Evolutionary conservation across 2,888 invertebrate species (phyloP), one percentile per base, ranked within the genome.

Genomic region (Polymixis flavicincta): DNA sequence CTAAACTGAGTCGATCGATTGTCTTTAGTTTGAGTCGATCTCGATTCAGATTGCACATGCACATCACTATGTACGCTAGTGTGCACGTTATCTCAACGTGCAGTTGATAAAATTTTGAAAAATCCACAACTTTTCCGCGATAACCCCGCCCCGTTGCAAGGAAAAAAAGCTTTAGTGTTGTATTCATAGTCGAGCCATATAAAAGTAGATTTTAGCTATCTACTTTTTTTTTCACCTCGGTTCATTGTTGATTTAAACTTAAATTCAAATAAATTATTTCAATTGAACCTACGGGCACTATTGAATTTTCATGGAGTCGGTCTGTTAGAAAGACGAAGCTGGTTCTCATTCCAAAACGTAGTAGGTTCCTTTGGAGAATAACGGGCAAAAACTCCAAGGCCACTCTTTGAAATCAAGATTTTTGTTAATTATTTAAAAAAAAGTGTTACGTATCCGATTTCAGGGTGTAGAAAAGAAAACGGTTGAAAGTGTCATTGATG

Each of bases 71-170:
- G 57, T 90, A 82, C 78, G 80, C 73, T 60, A 89, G 93, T 94
- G 93, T 90, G 93, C 82, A 91, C 89, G 90, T 92, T 94, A 94
- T 93, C 91, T 91, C 89, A 81, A 90, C 91, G 92, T 91, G 91
- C 90, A 89, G 91, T 92, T 91, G 96, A 96, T 96, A 96, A 96
- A 96, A 96, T 96, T 96, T 95, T 96, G 96, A 96, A 96, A 96
- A 96, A 96, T 95, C 90, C 93, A 91, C 92, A 92, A 96, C 96
- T 96, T 96, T 96, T 96, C 96, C 95, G 92, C 92, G 96, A 96
- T 96, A 96, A 96, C 96, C 96, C 92, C 94, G 92, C 90, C 90
- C 89, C 91, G 90, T 88, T 88, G 90, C 84, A 85, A 85, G 90
- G 92, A 94, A 96, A 96, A 95, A 96, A 96, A 96, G 95, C 95